Base-by-base conservation (phyloP, 2,888 invertebrate species). In the Calameuta pallipes region DNA sequence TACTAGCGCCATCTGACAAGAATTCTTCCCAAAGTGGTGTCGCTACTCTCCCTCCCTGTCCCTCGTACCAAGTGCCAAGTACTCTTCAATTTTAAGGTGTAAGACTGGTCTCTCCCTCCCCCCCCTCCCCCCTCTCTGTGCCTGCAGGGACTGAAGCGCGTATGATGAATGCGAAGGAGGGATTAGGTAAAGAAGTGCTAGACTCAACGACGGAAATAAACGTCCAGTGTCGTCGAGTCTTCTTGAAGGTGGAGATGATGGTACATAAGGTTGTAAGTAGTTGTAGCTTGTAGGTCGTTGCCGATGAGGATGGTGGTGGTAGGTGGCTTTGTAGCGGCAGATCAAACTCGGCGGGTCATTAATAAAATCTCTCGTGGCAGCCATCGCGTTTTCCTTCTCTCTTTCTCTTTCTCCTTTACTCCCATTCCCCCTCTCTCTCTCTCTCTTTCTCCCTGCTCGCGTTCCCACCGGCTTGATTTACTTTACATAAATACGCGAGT, bases 321-420 rank as follows among this genome's bases (percentile, higher is more conserved):
- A 56, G 78, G 78, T 81, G 85, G 85, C 87, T 88, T 88, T 88
- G 89, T 88, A 87, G 87, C 86, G 89, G 89, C 89, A 89, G 90
- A 90, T 90, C 90, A 89, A 90, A 89, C 89, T 89, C 88, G 88
- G 87, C 89, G 90, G 88, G 89, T 89, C 90, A 89, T 90, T 90
- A 90, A 90, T 90, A 90, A 90, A 90, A 89, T 87, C 89, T 87
- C 89, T 88, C 89, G 87, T 87, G 88, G 89, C 89, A 87, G 85
- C 84, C 86, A 83, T 80, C 79, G 70, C 75, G 77, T 83, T 82
- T 13, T 41, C 15, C 82, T 83, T 83, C 82, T 76, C 71, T 77
- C 77, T 37, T 83, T 86, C 80, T 83, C 82, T 85, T 82, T 85
- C 84, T 82, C 83, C 83, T 76, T 15, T 31, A 11, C 73, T 68